Conservation (phyloP, 2,113 vertebrate species). For the Parus major region DNA sequence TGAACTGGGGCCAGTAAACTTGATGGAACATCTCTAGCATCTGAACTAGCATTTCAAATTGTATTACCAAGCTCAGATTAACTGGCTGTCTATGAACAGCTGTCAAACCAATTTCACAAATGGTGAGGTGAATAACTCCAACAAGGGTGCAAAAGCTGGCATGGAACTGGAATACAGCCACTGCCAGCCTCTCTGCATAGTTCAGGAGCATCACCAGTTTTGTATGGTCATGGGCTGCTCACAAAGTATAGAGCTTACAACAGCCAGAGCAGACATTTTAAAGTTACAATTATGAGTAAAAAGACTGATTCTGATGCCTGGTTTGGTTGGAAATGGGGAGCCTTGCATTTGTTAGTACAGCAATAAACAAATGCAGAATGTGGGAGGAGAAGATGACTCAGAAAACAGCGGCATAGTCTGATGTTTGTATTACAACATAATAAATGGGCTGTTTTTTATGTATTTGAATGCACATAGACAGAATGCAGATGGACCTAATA, state of each 20-base stretch:
- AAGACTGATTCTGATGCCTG: background rate
- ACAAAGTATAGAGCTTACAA: background rate
- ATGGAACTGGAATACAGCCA: background rate
- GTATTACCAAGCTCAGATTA: background rate
- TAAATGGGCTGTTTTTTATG: background rate
- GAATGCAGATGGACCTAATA: background rate
- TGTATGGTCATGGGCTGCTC: background rate
- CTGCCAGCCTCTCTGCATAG: background rate
- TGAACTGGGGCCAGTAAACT: background rate
- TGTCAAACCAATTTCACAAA: background rate
- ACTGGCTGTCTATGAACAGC: background rate
- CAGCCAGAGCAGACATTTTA: background rate
- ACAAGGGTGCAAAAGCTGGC: background rate
- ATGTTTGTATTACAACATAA: background rate
- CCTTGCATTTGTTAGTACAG: background rate
- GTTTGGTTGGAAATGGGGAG: background rate
- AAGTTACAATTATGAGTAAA: background rate
- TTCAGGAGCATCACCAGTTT: background rate
- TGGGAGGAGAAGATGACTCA: background rate
- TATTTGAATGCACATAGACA: background rate
- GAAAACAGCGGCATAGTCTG: background rate
- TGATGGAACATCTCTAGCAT: background rate
- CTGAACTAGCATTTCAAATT: background rate
- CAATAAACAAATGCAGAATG: background rate
- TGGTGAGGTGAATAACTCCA: background rate